phyloP scores from a whole-genome alignment of 2,888 invertebrate species.

The Argynnis bischoffii region DNA sequence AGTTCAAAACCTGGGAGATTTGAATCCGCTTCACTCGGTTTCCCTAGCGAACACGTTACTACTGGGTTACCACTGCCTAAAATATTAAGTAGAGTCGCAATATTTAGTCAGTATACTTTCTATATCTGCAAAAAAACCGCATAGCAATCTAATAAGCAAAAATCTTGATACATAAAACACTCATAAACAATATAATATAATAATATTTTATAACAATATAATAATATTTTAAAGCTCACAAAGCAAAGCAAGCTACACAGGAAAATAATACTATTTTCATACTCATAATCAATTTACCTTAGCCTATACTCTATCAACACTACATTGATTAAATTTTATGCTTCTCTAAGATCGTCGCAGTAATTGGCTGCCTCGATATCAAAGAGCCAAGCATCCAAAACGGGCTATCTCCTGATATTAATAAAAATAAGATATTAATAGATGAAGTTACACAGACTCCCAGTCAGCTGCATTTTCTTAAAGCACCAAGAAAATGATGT shows the following conservation, averaged over 20 bases:
- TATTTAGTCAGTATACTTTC: too few relatives aligned
- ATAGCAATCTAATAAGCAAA: too few relatives aligned
- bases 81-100: background rate
- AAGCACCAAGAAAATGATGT: constrained; percentile 79
- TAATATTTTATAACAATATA: too few relatives aligned
- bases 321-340: constrained; percentile 36
- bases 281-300: constrained; percentile 25
- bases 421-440: constrained; percentile 78
- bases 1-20: background rate
- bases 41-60: too few relatives aligned
- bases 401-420: constrained; percentile 63
- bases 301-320: constrained; percentile 16
- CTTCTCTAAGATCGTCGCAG: constrained; percentile 41
- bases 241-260: background rate
- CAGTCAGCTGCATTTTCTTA: constrained; percentile 80
- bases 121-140: too few relatives aligned
- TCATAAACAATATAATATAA: too few relatives aligned
- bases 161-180: background rate
- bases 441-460: constrained; percentile 71
- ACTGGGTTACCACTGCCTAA: background rate
- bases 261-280: constrained; percentile 20
- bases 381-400: constrained; percentile 65
- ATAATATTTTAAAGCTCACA: background rate
- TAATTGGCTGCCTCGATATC: constrained; percentile 53
- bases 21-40: too few relatives aligned